A percentile compares a stretch with the other conserved stretches of the same genome.
These are phyloP conservation scores for Lytechinus variegatus DNA, from an alignment of 35 echinoderm and acorn worm genomes.

Conservation along the genomic window DNA sequence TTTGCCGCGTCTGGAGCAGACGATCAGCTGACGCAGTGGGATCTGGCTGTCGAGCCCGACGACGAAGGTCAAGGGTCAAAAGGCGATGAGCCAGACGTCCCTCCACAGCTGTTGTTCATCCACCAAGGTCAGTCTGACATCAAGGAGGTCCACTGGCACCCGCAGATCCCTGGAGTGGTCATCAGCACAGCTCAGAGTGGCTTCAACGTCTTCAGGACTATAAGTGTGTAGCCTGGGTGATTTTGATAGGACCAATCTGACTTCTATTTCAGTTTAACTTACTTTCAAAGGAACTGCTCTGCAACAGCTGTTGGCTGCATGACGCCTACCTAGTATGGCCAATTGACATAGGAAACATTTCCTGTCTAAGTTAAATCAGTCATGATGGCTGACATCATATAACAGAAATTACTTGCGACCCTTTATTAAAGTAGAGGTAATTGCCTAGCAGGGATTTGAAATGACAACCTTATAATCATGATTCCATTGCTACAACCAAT, in stretches of 20 bases:
- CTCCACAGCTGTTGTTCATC: slow-evolving; percentile 93
- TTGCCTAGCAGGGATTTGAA: too few relatives aligned
- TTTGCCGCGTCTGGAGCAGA: slow-evolving; percentile 85
- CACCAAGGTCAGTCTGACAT: slow-evolving; percentile 97
- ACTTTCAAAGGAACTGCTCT: too few relatives aligned
- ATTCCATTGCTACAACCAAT: too few relatives aligned
- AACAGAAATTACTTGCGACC: too few relatives aligned
- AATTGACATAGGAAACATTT: too few relatives aligned
- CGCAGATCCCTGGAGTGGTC: slow-evolving; percentile 87
- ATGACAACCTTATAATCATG: too few relatives aligned
- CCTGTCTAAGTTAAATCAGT: too few relatives aligned
- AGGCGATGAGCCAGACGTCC: slow-evolving; percentile 59
- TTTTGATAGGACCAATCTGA: background rate
- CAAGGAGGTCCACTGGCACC: slow-evolving; percentile 96
- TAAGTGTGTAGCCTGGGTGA: slow-evolving; percentile 70
- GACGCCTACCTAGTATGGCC: too few relatives aligned
- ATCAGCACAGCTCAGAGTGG: slow-evolving; percentile 92
- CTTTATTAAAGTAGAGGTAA: too few relatives aligned
- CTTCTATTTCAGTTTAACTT: too few relatives aligned
- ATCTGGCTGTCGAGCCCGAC: slow-evolving; percentile 85
- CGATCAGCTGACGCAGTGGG: slow-evolving; percentile 94
- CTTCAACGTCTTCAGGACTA: slow-evolving; percentile 97
- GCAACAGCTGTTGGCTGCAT: too few relatives aligned
- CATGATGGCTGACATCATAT: too few relatives aligned
- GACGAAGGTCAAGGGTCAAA: slow-evolving; percentile 38